Conservation (phyloP, 2,888 invertebrate species). For the Macaria notata region DNA sequence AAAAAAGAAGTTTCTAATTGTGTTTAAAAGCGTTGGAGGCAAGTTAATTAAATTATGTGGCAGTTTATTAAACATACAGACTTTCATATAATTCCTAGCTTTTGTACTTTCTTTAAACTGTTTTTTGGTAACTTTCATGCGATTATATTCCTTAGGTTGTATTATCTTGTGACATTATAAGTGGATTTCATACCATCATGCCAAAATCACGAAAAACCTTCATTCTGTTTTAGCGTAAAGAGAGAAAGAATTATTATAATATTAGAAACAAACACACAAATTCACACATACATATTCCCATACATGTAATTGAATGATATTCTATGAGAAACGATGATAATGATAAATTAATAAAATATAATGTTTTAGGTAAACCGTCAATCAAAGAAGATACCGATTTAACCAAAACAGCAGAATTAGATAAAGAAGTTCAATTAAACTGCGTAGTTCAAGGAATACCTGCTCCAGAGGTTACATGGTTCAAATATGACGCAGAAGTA, state of each 20-base stretch:
- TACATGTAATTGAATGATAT: too few relatives aligned
- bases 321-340: too few relatives aligned
- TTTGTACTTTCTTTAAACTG: too few relatives aligned
- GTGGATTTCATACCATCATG: neutral
- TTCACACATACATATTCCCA: neutral
- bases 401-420: neutral
- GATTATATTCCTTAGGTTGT: too few relatives aligned
- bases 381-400: neutral
- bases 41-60: too few relatives aligned
- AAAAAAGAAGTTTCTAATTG: too few relatives aligned
- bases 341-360: too few relatives aligned
- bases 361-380: neutral
- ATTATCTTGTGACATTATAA: too few relatives aligned
- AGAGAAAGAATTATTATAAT: neutral
- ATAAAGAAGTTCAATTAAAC: neutral
- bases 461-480: slow-evolving; percentile 1
- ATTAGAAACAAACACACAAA: neutral
- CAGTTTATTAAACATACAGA: too few relatives aligned
- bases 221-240: neutral
- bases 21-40: too few relatives aligned
- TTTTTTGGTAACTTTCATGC: too few relatives aligned
- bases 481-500: neutral
- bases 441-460: slow-evolving; percentile 1
- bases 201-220: neutral
- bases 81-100: too few relatives aligned